Conservation (phyloP, 2,888 invertebrate species). For the Phaonia tiefii region DNA sequence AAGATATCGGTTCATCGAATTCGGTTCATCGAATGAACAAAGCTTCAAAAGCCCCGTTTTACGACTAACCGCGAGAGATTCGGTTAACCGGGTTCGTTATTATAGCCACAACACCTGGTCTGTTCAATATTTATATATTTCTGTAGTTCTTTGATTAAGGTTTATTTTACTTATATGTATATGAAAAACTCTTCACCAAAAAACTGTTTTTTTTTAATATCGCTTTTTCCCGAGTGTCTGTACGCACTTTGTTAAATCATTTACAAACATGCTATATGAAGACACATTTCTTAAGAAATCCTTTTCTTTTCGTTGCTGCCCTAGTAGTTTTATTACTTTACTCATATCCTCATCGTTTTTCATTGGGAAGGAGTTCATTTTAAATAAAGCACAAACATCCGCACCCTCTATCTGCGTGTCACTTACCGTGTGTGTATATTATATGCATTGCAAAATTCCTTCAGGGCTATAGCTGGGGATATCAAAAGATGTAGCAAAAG, state of each 20-base stretch:
- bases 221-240: no score
- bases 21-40: no score
- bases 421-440: not conserved
- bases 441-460: constrained; percentile 28
- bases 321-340: not conserved
- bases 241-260: constrained; percentile 8
- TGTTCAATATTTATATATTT: no score
- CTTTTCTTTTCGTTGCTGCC: not conserved
- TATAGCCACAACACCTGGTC: no score
- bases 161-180: no score
- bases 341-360: constrained; percentile 13
- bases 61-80: no score
- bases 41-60: no score
- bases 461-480: not conserved
- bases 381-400: constrained; percentile 17
- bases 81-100: no score
- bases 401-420: not conserved
- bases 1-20: no score
- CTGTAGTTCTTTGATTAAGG: no score
- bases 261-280: not conserved
- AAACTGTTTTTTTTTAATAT: no score
- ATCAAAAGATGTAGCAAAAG: constrained; percentile 17
- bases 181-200: no score
- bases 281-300: constrained; percentile 5
- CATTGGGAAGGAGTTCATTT: constrained; percentile 8